phyloP scores from a whole-genome alignment of 2,888 invertebrate species.

The Acanthoscelides obtectus region DNA sequence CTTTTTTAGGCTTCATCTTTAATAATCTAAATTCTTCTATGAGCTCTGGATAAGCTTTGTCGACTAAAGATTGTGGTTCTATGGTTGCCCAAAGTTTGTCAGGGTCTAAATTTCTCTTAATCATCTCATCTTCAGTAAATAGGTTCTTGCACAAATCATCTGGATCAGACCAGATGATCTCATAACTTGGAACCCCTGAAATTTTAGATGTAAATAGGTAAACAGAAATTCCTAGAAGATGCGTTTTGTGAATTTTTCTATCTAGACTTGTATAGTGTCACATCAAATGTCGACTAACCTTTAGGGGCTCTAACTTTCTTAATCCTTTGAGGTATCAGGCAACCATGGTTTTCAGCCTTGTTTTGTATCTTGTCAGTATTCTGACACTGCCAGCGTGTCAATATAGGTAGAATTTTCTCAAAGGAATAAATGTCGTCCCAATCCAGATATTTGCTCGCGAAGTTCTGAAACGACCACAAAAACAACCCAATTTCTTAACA shows the following conservation, averaged over 20 bases:
- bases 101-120: slow-evolving; percentile 44
- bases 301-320: slow-evolving; percentile 54
- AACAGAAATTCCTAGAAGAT: no score
- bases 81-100: slow-evolving; percentile 60
- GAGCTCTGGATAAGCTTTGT: slow-evolving; percentile 58
- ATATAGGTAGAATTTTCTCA: slow-evolving; percentile 70
- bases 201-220: background rate
- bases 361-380: slow-evolving; percentile 38
- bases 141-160: slow-evolving; percentile 54
- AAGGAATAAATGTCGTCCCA: slow-evolving; percentile 76
- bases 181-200: slow-evolving; percentile 63
- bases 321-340: slow-evolving; percentile 52
- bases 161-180: slow-evolving; percentile 66
- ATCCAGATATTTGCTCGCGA: slow-evolving; percentile 60
- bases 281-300: slow-evolving; percentile 31
- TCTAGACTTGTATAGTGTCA: no score
- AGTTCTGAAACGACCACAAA: slow-evolving; percentile 49
- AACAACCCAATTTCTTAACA: background rate
- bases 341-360: slow-evolving; percentile 20
- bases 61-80: slow-evolving; percentile 63
- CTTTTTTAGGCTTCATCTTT: slow-evolving; percentile 46
- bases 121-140: slow-evolving; percentile 57
- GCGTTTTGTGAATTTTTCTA: no score
- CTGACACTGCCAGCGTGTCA: slow-evolving; percentile 71
- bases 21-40: slow-evolving; percentile 56